Base-by-base conservation (phyloP, 2,113 vertebrate genomes). In the pig (Sus scrofa) region DNA sequence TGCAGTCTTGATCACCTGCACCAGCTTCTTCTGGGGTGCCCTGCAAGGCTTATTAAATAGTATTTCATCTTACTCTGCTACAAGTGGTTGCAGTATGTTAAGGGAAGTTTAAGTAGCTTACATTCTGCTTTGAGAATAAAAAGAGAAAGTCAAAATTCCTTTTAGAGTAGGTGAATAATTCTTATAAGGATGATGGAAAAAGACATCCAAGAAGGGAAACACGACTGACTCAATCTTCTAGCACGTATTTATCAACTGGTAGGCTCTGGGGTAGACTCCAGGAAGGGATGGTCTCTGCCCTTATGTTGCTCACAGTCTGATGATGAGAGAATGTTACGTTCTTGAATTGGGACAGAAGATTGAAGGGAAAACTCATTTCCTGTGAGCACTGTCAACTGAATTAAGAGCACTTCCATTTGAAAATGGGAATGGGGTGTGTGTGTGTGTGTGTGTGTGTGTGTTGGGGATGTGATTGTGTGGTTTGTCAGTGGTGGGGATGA, bases 301-400 rank as follows among this genome's bases (percentile, higher is more conserved):
- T 84, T 82, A 89, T 30, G 5, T 32, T 82, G 83, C 50, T 94
- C 39, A 68, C 26, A 30, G 13, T n/a, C 39, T 82, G 62, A 54
- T 18, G 54, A 77, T 15, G 39, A 73, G 19, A 34, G n/a, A 50
- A 81, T 50, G 39, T 11, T 70, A 50, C 50, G n/a, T 58, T 90
- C 65, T 75, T 92, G 19, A 79, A 74, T 30, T 34, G 30, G 37
- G 34, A 70, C 50, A 79, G 94, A 92, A 94, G 78, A 82, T 1
- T 77, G 37, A 92, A 62, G 34, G 74, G 15, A 71, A 96, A 84
- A 58, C n/a, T 12, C 71, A 20, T 86, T 62, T 94, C 83, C 90
- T 86, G 12, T 82, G 34, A 88, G 65, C 32, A 82, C 5, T 37
- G 60, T 63, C 58, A 75, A 60, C 37, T 82, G 60, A 93, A 60